Evolutionary conservation across 2,888 invertebrate genomes (phyloP).

Genomic region (Andricus curvator): DNA sequence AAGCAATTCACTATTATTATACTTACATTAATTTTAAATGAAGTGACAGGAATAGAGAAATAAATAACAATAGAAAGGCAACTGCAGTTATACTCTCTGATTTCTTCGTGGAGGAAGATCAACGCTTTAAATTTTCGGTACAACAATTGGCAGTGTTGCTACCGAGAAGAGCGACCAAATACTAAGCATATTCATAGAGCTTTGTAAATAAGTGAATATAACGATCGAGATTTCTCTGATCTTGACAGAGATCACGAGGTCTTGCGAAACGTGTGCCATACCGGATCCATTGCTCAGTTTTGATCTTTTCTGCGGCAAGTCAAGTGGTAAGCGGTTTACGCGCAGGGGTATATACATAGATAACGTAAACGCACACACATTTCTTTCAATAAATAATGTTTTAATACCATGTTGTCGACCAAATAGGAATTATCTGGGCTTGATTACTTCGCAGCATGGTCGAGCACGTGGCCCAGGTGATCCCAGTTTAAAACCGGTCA

Average conservation of each 20-base stretch:
- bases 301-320: conserved; percentile 3
- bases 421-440: not conserved
- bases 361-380: not conserved
- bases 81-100: not conserved
- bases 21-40: not conserved
- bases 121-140: not conserved
- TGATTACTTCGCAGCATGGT: not conserved
- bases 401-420: not conserved
- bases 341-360: not conserved
- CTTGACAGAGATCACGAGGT: conserved; percentile 64
- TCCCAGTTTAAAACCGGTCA: conserved; percentile 22
- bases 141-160: conserved; percentile 16
- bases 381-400: not conserved
- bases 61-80: not conserved
- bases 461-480: conserved; percentile 24
- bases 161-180: conserved; percentile 19
- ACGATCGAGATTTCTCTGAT: conserved; percentile 67
- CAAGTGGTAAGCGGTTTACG: not conserved
- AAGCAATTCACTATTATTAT: not conserved
- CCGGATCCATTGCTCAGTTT: conserved; percentile 14
- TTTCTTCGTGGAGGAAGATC: not conserved
- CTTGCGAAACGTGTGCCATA: conserved; percentile 43
- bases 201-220: conserved; percentile 40
- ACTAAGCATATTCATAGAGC: conserved; percentile 44
- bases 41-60: not conserved